Evolutionary conservation across 2,113 vertebrate species (phyloP).

Genomic region (Rhinichthys klamathensis): DNA sequence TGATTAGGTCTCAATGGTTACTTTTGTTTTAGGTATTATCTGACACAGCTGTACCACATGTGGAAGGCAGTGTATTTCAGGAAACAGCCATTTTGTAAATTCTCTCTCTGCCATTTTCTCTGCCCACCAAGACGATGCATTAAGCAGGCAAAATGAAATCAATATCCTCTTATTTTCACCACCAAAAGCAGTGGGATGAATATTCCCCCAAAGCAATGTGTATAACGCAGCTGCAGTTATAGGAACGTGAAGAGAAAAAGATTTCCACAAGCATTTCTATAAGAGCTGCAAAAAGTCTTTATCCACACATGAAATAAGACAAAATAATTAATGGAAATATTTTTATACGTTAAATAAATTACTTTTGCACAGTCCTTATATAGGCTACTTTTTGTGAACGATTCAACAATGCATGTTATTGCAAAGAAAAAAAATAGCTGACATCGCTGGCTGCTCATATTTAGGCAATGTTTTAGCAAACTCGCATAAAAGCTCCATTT

Average conservation of each 20-base stretch:
- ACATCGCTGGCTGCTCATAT: not conserved
- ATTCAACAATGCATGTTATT: too few species aligned
- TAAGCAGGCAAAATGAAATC: constrained; percentile 32
- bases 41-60: not conserved
- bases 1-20: constrained; percentile 9
- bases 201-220: not conserved
- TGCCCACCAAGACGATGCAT: constrained; percentile 16
- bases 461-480: not conserved
- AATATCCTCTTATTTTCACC: constrained; percentile 22
- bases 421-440: not conserved
- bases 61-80: not conserved
- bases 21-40: not conserved
- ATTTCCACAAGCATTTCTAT: not conserved
- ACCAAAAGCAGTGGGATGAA: constrained; percentile 18
- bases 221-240: not conserved
- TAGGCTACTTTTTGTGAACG: too few species aligned
- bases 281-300: not conserved
- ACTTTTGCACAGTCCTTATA: too few species aligned
- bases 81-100: constrained; percentile 21
- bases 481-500: not conserved
- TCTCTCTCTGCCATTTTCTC: not conserved
- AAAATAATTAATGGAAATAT: not conserved
- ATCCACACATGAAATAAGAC: not conserved
- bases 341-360: too few species aligned
- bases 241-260: not conserved